Evolutionary conservation across 2,888 invertebrate genomes (phyloP).

Genomic region (Trichopoda pennipes): DNA sequence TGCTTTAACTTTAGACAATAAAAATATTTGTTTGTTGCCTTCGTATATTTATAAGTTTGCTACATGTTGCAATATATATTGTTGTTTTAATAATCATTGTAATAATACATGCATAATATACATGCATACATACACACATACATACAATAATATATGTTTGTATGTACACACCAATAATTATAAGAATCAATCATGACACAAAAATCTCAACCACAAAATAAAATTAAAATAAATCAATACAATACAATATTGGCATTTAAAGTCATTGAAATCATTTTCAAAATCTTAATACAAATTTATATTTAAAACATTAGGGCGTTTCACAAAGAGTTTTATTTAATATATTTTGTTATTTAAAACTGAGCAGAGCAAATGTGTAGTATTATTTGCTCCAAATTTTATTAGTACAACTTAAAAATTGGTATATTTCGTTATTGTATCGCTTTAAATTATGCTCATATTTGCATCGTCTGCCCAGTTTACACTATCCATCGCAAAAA

Average conservation of each 20-base stretch:
- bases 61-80: slow-evolving; percentile 50
- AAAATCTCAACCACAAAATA: slow-evolving; percentile 35
- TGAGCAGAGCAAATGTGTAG: too few relatives aligned
- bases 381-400: too few relatives aligned
- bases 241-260: slow-evolving; percentile 49
- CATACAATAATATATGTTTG: too few relatives aligned
- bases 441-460: too few relatives aligned
- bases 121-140: too few relatives aligned
- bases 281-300: slow-evolving; percentile 1
- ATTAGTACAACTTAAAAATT: too few relatives aligned
- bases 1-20: slow-evolving; percentile 40
- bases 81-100: slow-evolving; percentile 27
- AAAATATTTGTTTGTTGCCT: slow-evolving; percentile 1
- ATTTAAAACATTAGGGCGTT: not conserved
- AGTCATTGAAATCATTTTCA: slow-evolving; percentile 45
- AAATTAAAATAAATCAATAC: slow-evolving; percentile 59
- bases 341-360: too few relatives aligned
- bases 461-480: too few relatives aligned
- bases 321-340: too few relatives aligned
- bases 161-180: slow-evolving; percentile 49
- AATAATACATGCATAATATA: slow-evolving; percentile 35
- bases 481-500: too few relatives aligned
- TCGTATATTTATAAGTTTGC: slow-evolving; percentile 22
- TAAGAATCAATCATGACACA: slow-evolving; percentile 63
- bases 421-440: too few relatives aligned